Evolutionary conservation across 2,113 vertebrate genomes (phyloP).

Genomic region (Varanus salvator): DNA sequence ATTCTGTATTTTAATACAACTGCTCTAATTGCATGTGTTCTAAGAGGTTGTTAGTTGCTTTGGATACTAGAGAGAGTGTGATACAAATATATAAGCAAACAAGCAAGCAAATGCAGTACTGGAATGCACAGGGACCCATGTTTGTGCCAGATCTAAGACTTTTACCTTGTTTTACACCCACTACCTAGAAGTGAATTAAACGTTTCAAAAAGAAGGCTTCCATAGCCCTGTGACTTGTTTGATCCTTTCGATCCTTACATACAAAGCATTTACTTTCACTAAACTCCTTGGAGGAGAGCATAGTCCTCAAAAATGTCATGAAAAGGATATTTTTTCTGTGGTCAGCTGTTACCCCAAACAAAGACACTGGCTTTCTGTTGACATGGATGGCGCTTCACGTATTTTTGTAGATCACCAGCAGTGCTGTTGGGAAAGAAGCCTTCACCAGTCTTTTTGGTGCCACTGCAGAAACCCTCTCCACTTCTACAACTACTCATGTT

Average conservation of each 20-base stretch:
- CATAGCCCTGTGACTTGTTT: background rate
- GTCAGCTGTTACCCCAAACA: background rate
- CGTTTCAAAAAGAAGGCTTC: background rate
- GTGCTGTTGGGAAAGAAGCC: constrained; percentile 75
- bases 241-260: background rate
- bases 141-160: background rate
- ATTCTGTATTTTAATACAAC: background rate
- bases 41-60: background rate
- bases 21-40: background rate
- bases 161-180: background rate
- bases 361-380: background rate
- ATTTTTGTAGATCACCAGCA: constrained; percentile 69
- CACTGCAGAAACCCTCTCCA: constrained; percentile 92
- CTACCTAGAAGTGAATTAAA: background rate
- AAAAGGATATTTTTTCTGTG: background rate
- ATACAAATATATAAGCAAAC: background rate
- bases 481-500: constrained; percentile 97
- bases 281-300: background rate
- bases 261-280: background rate
- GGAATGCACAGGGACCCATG: background rate
- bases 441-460: constrained; percentile 82
- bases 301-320: background rate
- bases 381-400: constrained; percentile 32
- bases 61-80: background rate
- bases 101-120: background rate